Evolutionary conservation across 2,113 vertebrate genomes (phyloP).

Genomic region (Barbus barbus): DNA sequence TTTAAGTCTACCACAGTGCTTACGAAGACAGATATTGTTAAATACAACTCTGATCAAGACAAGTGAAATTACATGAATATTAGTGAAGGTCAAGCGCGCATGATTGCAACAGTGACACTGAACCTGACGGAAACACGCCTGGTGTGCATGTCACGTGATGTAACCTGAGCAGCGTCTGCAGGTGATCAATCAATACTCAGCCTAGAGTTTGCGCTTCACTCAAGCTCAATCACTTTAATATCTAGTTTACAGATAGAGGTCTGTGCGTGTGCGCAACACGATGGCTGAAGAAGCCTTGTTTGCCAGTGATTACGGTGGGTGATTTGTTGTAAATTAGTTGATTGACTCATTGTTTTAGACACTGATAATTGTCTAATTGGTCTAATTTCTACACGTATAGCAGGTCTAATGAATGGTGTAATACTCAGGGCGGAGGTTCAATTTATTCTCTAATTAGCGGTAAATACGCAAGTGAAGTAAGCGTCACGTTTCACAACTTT

Average conservation of each 20-base stretch:
- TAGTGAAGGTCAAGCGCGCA: not conserved
- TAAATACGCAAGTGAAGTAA: not conserved
- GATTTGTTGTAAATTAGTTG: constrained; percentile 47
- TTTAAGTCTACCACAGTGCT: not conserved
- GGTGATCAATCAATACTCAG: constrained; percentile 37
- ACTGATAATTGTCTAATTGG: constrained; percentile 49
- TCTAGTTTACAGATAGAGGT: constrained; percentile 56
- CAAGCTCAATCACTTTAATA: constrained; percentile 62
- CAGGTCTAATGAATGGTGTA: constrained; percentile 33
- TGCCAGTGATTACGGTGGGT: constrained; percentile 68
- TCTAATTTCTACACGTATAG: constrained; percentile 6
- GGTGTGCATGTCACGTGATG: constrained; percentile 27
- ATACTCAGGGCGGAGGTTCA: constrained; percentile 14
- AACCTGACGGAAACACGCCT: not conserved
- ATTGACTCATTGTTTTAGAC: constrained; percentile 20
- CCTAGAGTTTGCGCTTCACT: constrained; percentile 22
- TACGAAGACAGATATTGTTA: not conserved
- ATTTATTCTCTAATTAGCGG: not conserved
- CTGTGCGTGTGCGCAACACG: constrained; percentile 19
- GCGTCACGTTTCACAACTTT: not conserved
- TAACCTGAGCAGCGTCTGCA: constrained; percentile 5
- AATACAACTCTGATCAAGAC: not conserved
- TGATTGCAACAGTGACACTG: not conserved
- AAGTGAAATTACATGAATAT: not conserved
- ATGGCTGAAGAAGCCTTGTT: constrained; percentile 67